Conservation (phyloP, 2,888 invertebrate genomes). For the Rhogogaster chlorosoma region DNA sequence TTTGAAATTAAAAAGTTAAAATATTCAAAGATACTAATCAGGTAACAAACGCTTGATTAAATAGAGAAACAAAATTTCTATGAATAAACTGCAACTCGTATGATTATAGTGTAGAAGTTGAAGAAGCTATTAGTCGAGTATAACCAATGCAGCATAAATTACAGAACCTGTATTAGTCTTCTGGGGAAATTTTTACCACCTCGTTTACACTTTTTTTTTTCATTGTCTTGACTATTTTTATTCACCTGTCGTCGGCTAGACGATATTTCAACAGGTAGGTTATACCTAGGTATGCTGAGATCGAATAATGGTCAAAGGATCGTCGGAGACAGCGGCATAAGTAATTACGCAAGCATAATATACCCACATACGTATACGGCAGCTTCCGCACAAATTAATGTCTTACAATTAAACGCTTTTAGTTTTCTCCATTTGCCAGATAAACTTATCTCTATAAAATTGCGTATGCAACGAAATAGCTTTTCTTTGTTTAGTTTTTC, state of each 20-base stretch:
- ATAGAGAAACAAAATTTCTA: background rate
- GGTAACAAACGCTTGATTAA: background rate
- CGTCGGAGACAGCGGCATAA: background rate
- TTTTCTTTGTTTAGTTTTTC: background rate
- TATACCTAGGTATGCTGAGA: background rate
- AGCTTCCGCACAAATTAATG: constrained; percentile 12
- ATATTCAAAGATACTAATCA: background rate
- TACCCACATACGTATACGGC: background rate
- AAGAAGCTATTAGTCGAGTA: background rate
- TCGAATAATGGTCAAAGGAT: background rate
- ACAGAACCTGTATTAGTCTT: background rate
- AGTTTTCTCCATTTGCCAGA: background rate
- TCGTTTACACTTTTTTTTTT: background rate
- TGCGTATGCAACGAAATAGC: background rate
- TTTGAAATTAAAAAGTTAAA: background rate
- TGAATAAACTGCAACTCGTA: background rate
- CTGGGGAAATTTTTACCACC: background rate
- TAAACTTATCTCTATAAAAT: background rate
- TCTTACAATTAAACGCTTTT: background rate
- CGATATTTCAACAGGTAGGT: background rate
- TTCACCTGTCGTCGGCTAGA: background rate
- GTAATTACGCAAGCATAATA: background rate
- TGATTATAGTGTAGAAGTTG: background rate
- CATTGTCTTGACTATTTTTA: background rate
- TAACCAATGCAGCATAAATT: background rate